Percentiles rank a stretch among this genome's conserved stretches.
phyloP scores from a whole-genome alignment of 2,888 invertebrate species.

The Cantharis rufa region DNA sequence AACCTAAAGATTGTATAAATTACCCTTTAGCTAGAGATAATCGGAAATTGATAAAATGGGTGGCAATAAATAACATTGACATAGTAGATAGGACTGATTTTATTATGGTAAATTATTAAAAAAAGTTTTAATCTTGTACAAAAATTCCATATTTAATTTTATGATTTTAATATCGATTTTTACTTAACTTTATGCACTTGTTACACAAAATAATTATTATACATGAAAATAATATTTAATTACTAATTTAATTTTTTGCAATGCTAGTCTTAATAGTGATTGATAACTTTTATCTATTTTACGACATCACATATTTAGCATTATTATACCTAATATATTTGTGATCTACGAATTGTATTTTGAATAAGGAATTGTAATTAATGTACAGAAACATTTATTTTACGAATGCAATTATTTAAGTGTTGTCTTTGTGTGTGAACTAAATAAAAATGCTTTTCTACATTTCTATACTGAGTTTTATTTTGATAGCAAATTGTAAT shows the following conservation, averaged over 20 bases:
- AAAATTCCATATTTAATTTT: neutral
- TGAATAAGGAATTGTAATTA: slow-evolving; percentile 52
- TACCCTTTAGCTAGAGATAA: no score
- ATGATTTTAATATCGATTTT: neutral
- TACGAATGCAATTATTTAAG: slow-evolving; percentile 52
- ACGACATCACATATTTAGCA: neutral
- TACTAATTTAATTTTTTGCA: slow-evolving; percentile 6
- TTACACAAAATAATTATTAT: slow-evolving; percentile 2
- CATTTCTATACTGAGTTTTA: slow-evolving; percentile 28
- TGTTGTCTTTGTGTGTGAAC: slow-evolving; percentile 45
- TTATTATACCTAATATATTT: slow-evolving; percentile 18
- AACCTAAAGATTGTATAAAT: no score
- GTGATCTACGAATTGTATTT: slow-evolving; percentile 51
- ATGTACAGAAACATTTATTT: slow-evolving; percentile 53
- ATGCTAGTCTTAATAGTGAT: neutral
- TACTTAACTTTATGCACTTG: neutral
- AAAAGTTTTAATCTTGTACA: neutral
- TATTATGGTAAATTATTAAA: neutral
- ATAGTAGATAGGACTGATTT: neutral
- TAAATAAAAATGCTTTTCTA: slow-evolving; percentile 51
- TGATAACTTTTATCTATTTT: neutral
- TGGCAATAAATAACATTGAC: neutral
- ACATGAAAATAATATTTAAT: slow-evolving; percentile 8
- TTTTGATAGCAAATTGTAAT: neutral
- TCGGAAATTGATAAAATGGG: no score